Conservation (phyloP, 1,140 invertebrate species). For the Bombus confusus region DNA sequence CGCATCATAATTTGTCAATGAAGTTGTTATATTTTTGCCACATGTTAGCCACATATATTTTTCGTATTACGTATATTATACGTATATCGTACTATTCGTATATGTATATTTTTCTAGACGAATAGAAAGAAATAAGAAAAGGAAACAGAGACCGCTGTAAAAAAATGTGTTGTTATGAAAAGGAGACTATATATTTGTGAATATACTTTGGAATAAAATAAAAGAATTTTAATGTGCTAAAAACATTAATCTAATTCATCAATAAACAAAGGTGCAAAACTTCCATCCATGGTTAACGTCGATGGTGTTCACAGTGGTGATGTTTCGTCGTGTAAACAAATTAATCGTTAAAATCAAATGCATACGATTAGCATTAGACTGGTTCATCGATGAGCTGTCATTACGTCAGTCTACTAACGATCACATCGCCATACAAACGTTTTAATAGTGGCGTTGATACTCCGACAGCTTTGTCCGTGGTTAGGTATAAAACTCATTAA, state of each 20-base stretch:
- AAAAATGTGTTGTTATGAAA: too few relatives aligned
- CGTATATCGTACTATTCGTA: too few relatives aligned
- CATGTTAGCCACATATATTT: too few relatives aligned
- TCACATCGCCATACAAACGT: slow-evolving; percentile 19
- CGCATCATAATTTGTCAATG: too few relatives aligned
- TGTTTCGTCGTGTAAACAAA: not conserved
- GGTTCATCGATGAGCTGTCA: slow-evolving; percentile 1
- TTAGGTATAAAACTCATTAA: slow-evolving; percentile 50
- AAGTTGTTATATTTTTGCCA: too few relatives aligned
- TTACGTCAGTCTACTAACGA: slow-evolving; percentile 6
- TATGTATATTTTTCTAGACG: too few relatives aligned
- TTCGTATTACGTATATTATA: too few relatives aligned
- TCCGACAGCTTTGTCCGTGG: slow-evolving; percentile 18
- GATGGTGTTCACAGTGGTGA: not conserved
- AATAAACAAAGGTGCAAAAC: not conserved
- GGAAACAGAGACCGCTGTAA: too few relatives aligned
- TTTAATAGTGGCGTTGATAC: slow-evolving; percentile 29
- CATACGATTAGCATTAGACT: not conserved
- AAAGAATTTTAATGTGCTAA: too few relatives aligned
- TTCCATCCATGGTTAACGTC: not conserved
- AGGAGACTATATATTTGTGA: too few relatives aligned
- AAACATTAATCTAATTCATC: not conserved
- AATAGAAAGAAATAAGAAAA: too few relatives aligned
- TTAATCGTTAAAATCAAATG: slow-evolving; percentile 29
- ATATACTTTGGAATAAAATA: too few relatives aligned